Base-by-base conservation (phyloP, 1,140 invertebrate genomes). In the Bombus fervidus region DNA sequence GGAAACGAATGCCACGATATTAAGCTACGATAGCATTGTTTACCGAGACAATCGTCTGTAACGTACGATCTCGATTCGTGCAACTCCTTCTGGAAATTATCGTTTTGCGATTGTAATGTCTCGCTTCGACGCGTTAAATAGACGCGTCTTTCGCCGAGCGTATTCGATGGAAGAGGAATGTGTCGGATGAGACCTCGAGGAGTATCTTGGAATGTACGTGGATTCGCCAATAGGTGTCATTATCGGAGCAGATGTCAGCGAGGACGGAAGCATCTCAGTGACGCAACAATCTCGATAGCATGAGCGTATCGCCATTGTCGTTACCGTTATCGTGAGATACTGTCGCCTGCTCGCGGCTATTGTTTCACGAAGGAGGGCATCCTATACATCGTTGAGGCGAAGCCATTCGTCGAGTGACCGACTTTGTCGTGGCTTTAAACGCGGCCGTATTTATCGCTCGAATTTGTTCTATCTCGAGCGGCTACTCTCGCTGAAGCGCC, bases 351-450 rank as follows among this genome's bases (percentile, higher is more conserved):
- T 71, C 18, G 59, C n/a, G 22, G 15, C n/a, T 62, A 85, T 85
- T 85, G 84, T 85, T 85, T 74, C 77, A 15, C 84, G 59, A 81
- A 62, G n/a, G 5, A 74, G 69, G 43, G 34, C 59, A 81, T n/a
- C n/a, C 43, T 43, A 57, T n/a, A 28, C 57, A 57, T 84, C 59
- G 43, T 22, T 3, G 81, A 37, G 31, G 12, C 43, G 34, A 72
- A 47, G 10, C 64, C 47, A 53, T 62, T n/a, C 79, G 68, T 59
- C 81, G 57, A 41, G n/a, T 75, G 66, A 39, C 66, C 82, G 82
- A 78, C 73, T 77, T 77, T 6, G 18, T 28, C 22, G n/a, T 25
- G 47, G 41, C 15, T 83, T 53, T 28, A 53, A 53, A 53, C 73
- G 1, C 41, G 41, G 25, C 6, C 43, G 37, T n/a, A 34, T 66